These are phyloP conservation scores for fruit fly (Drosophila melanogaster) DNA, from an alignment of 1,140 invertebrate species.

Conservation along the genomic window DNA sequence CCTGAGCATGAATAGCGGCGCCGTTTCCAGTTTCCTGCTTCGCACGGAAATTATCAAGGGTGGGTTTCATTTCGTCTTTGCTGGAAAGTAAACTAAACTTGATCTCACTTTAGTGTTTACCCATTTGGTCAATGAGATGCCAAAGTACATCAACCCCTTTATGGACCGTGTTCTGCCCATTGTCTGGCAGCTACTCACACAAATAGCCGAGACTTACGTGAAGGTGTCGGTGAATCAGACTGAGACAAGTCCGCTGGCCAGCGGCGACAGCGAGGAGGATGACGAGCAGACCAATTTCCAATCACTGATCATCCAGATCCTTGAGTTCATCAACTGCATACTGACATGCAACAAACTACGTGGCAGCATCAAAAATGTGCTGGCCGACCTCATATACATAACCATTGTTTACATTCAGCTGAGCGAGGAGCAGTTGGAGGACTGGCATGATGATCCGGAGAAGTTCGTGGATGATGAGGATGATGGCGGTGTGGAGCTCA, in stretches of 20 bases:
- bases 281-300: slow-evolving; percentile 91
- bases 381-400: slow-evolving; percentile 91
- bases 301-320: slow-evolving; percentile 90
- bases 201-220: slow-evolving; percentile 87
- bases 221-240: slow-evolving; percentile 81
- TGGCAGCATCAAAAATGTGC: slow-evolving; percentile 87
- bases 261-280: slow-evolving; percentile 71
- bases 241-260: slow-evolving; percentile 66
- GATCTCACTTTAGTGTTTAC: slow-evolving; percentile 85
- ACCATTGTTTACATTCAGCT: slow-evolving; percentile 89
- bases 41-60: slow-evolving; percentile 91
- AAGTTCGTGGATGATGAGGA: slow-evolving; percentile 93
- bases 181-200: slow-evolving; percentile 90
- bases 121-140: slow-evolving; percentile 87
- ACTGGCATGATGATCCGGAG: slow-evolving; percentile 90
- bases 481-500: slow-evolving; percentile 89
- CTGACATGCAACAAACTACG: slow-evolving; percentile 88
- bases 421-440: slow-evolving; percentile 90
- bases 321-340: slow-evolving; percentile 89
- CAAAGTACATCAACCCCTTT: slow-evolving; percentile 88
- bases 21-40: slow-evolving; percentile 88
- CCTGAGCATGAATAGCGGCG: slow-evolving; percentile 87
- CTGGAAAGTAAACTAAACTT: not conserved
- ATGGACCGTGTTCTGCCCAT: slow-evolving; percentile 89
- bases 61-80: slow-evolving; percentile 40